Conservation (phyloP, 2,113 vertebrate species). For the Percopsis transmontana region DNA sequence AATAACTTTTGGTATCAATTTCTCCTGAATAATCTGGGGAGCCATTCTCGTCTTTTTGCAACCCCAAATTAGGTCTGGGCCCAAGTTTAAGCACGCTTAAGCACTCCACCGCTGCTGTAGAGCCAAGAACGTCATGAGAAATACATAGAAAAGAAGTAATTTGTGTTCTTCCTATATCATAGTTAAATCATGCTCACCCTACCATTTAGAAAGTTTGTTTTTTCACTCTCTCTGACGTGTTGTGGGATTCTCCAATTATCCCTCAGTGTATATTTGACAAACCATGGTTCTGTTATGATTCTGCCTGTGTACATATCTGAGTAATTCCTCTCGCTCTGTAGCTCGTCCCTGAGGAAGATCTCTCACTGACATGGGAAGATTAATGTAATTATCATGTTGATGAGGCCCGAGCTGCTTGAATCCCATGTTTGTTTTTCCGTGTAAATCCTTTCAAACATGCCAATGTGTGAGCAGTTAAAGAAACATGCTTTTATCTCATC, state of each 20-base stretch:
- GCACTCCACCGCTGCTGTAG: slow-evolving; percentile 18
- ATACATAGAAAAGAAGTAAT: slow-evolving; percentile 3
- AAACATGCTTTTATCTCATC: slow-evolving; percentile 54
- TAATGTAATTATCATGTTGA: slow-evolving; percentile 68
- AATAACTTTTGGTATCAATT: slow-evolving; percentile 38
- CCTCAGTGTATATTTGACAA: slow-evolving; percentile 45
- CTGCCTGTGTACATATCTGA: slow-evolving; percentile 34
- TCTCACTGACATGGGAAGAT: slow-evolving; percentile 49
- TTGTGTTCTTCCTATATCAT: slow-evolving; percentile 25
- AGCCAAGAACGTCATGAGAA: slow-evolving; percentile 41
- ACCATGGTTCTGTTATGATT: slow-evolving; percentile 36
- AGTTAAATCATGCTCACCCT: slow-evolving; percentile 40
- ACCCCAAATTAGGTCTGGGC: slow-evolving; percentile 35
- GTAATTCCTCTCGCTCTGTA: slow-evolving; percentile 47
- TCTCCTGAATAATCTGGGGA: slow-evolving; percentile 39
- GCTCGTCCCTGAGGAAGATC: slow-evolving; percentile 49
- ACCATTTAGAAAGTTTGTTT: slow-evolving; percentile 46
- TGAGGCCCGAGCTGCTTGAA: slow-evolving; percentile 51
- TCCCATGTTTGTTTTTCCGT: slow-evolving; percentile 63
- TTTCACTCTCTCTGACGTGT: slow-evolving; percentile 39
- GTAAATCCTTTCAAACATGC: slow-evolving; percentile 63
- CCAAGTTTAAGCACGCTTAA: slow-evolving; percentile 42
- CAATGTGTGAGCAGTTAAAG: slow-evolving; percentile 66
- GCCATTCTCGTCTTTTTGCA: slow-evolving; percentile 46
- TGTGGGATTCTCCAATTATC: slow-evolving; percentile 34